These are phyloP conservation scores for Siphamia tubifer DNA, from an alignment of 2,113 vertebrate species.

Conservation along the genomic window DNA sequence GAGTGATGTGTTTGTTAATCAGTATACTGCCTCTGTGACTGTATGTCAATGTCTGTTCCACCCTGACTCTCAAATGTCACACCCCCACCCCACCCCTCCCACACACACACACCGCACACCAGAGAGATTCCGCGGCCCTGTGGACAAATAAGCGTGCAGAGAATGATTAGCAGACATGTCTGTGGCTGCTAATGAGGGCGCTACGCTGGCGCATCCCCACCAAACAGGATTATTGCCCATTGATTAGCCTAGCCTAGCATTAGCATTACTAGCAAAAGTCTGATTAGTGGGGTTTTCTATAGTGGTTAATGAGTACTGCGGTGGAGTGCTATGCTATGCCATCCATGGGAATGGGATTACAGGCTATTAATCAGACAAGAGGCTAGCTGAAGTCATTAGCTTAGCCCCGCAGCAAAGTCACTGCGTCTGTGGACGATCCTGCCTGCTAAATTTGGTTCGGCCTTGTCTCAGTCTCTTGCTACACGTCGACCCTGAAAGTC, in stretches of 20 bases:
- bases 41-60: slow-evolving; percentile 48
- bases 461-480: slow-evolving; percentile 11
- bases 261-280: slow-evolving; percentile 57
- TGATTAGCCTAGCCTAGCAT: slow-evolving; percentile 75
- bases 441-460: slow-evolving; percentile 54
- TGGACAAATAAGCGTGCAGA: slow-evolving; percentile 71
- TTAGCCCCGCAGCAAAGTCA: slow-evolving; percentile 48
- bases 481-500: slow-evolving; percentile 11
- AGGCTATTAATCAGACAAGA: slow-evolving; percentile 75
- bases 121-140: slow-evolving; percentile 51
- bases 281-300: slow-evolving; percentile 76
- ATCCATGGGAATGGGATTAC: slow-evolving; percentile 73
- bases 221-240: slow-evolving; percentile 75
- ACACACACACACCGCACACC: not conserved
- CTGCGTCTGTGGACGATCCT: slow-evolving; percentile 7
- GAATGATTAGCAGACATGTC: slow-evolving; percentile 76
- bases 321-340: slow-evolving; percentile 51
- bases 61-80: slow-evolving; percentile 54
- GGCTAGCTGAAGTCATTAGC: slow-evolving; percentile 59
- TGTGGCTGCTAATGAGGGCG: slow-evolving; percentile 74
- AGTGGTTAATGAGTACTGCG: slow-evolving; percentile 71
- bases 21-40: slow-evolving; percentile 39
- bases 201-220: slow-evolving; percentile 49
- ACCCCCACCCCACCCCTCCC: not conserved
- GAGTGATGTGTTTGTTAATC: slow-evolving; percentile 63